Evolutionary conservation across 2,113 vertebrate genomes (phyloP).

Genomic region (Spilogale gracilis): DNA sequence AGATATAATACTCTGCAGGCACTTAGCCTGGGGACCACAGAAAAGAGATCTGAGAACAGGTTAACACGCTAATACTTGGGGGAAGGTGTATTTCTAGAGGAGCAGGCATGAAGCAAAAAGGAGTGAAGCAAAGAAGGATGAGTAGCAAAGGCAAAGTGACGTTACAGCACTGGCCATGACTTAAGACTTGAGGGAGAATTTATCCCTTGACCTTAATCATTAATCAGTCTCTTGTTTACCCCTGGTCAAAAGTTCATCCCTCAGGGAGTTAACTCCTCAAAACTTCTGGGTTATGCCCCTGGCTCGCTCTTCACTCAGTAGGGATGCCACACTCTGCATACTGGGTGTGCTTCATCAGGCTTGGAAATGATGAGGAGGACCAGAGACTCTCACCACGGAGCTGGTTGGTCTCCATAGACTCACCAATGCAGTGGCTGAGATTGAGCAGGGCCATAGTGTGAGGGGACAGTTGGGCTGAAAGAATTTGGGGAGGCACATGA

Average conservation of each 20-base stretch:
- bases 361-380: not conserved
- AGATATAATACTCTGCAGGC: not conserved
- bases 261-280: not conserved
- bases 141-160: not conserved
- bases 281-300: not conserved
- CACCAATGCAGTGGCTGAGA: not conserved
- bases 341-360: not conserved
- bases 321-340: not conserved
- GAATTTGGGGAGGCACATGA: not conserved
- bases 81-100: not conserved
- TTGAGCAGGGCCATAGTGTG: no score
- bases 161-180: not conserved
- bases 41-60: not conserved
- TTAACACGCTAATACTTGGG: not conserved
- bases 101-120: not conserved
- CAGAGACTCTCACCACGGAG: not conserved
- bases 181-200: not conserved
- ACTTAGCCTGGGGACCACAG: not conserved
- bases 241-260: not conserved
- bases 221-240: not conserved
- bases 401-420: accelerated
- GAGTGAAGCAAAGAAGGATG: not conserved
- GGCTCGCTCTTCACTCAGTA: not conserved
- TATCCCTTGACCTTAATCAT: not conserved
- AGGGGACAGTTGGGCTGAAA: not conserved